phyloP scores from a whole-genome alignment of 1,140 invertebrate species.

The Teleogryllus occipitalis region DNA sequence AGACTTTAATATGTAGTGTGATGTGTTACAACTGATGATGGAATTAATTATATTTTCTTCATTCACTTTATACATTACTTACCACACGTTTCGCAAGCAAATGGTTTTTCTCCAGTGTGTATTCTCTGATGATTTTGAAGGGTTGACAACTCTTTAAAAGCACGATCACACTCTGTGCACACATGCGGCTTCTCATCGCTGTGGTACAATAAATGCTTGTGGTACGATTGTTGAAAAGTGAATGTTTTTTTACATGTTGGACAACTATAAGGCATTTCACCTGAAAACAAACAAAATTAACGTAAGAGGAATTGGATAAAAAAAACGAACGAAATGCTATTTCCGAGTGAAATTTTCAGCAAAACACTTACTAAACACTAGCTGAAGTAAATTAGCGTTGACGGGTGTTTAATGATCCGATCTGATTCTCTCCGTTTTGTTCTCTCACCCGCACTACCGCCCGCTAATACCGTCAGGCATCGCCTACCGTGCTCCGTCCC shows the following conservation, averaged over 20 bases:
- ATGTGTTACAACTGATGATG: too few species aligned
- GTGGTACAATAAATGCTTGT: conserved; percentile 74
- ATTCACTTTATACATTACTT: conserved; percentile 28
- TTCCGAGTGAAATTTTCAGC: too few species aligned
- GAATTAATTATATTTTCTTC: not conserved
- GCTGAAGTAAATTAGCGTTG: too few species aligned
- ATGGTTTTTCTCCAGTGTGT: conserved; percentile 84
- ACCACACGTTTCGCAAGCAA: conserved; percentile 85
- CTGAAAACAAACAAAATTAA: conserved; percentile 37
- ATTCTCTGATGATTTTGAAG: conserved; percentile 82
- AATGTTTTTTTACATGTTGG: conserved; percentile 78
- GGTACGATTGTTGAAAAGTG: conserved; percentile 85
- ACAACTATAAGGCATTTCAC: conserved; percentile 81
- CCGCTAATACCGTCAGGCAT: too few species aligned
- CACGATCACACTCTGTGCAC: conserved; percentile 67
- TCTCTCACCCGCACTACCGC: too few species aligned
- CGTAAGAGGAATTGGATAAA: too few species aligned
- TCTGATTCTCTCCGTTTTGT: too few species aligned
- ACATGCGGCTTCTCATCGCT: conserved; percentile 77
- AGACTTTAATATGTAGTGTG: too few species aligned
- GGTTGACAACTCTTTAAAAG: conserved; percentile 82
- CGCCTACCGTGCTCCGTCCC: too few species aligned
- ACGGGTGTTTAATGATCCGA: too few species aligned
- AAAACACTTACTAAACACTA: too few species aligned
- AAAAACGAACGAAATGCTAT: too few species aligned